A percentile compares a stretch with the other conserved stretches of the same genome.
phyloP scores from a whole-genome alignment of 1,140 invertebrate species.

The Pygmarrhopalites habei region DNA sequence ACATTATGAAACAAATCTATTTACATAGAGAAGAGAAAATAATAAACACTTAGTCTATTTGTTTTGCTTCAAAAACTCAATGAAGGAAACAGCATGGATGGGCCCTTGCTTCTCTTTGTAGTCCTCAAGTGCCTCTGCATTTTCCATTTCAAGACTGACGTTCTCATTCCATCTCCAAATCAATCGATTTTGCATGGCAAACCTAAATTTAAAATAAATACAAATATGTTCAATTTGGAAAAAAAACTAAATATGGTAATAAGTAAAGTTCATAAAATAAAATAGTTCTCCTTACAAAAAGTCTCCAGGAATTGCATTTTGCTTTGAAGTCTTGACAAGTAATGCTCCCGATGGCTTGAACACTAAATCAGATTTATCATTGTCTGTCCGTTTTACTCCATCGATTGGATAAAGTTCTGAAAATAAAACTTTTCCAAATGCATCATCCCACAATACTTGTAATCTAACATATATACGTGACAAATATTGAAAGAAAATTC shows the following conservation, averaged over 20 bases:
- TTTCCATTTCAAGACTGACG: neutral
- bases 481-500: too few species aligned
- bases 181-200: neutral
- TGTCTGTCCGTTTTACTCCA: neutral
- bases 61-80: neutral
- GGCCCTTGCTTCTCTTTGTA: neutral
- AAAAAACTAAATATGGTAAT: too few species aligned
- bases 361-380: neutral
- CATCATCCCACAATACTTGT: too few species aligned
- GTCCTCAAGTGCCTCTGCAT: neutral
- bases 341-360: neutral
- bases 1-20: too few species aligned
- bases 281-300: too few species aligned
- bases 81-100: neutral
- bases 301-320: neutral
- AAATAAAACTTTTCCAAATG: too few species aligned
- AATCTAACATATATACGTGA: too few species aligned
- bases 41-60: too few species aligned
- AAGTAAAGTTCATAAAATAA: too few species aligned
- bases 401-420: conserved; percentile 3
- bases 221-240: too few species aligned
- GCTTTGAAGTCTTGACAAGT: neutral
- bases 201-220: too few species aligned
- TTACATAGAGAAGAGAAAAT: too few species aligned
- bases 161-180: conserved; percentile 5